A percentile compares a stretch with the other conserved stretches of the same genome.
Evolutionary conservation across 1,140 invertebrate genomes (phyloP).

Genomic region (Calephelis virginiensis): DNA sequence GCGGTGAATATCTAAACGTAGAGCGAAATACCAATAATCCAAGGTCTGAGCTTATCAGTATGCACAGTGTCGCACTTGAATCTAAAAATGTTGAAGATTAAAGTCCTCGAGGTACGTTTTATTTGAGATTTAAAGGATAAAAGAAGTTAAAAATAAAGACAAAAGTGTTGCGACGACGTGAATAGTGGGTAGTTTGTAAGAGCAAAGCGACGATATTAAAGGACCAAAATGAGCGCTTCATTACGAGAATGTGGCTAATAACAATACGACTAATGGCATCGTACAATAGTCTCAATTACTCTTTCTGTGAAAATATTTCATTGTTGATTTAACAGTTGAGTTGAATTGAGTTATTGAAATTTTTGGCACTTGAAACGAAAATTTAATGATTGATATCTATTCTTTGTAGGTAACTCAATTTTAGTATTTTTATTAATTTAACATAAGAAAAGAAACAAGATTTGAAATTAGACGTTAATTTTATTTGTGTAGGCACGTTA

Average conservation of each 20-base stretch:
- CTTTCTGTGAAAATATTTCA: conserved; percentile 57
- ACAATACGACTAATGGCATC: conserved; percentile 76
- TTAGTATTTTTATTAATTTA: too few relatives aligned
- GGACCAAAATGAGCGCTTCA: conserved; percentile 77
- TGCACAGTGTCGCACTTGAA: conserved; percentile 47
- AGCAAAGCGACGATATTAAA: conserved; percentile 67
- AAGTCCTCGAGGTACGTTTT: conserved; percentile 16
- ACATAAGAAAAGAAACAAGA: too few relatives aligned
- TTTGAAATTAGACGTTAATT: too few relatives aligned
- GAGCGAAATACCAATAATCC: conserved; percentile 54
- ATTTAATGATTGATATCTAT: too few relatives aligned
- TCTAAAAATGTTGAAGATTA: conserved; percentile 43
- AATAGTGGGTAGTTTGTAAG: conserved; percentile 52
- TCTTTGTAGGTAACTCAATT: too few relatives aligned
- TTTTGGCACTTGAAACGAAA: too few relatives aligned
- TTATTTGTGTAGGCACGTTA: too few relatives aligned
- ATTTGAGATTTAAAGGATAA: conserved; percentile 21
- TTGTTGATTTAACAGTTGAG: conserved; percentile 24
- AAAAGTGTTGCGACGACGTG: conserved; percentile 41
- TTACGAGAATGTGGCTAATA: conserved; percentile 76
- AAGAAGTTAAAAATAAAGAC: conserved; percentile 46
- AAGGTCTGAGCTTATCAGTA: conserved; percentile 51
- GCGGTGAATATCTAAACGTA: conserved; percentile 47
- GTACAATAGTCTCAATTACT: conserved; percentile 60
- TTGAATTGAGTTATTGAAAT: too few relatives aligned